phyloP scores from a whole-genome alignment of 2,888 invertebrate species.

The Nebria salina region DNA sequence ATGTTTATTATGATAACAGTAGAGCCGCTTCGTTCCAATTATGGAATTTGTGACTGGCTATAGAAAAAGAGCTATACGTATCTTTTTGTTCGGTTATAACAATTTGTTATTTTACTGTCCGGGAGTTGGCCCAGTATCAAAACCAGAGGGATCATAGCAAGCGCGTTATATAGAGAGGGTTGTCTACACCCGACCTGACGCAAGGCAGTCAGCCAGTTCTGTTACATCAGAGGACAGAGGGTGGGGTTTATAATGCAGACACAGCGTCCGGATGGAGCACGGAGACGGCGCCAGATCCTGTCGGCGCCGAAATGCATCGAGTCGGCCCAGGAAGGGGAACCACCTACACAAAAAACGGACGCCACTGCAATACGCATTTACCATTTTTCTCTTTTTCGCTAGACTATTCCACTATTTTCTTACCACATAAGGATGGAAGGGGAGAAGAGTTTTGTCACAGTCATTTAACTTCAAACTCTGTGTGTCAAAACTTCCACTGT shows the following conservation, averaged over 20 bases:
- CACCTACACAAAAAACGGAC: slow-evolving; percentile 22
- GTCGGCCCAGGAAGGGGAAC: slow-evolving; percentile 21
- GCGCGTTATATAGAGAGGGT: not conserved
- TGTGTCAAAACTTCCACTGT: no score
- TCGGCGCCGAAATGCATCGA: slow-evolving; percentile 31
- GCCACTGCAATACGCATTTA: not conserved
- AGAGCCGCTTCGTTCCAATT: slow-evolving; percentile 12
- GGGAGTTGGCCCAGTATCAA: slow-evolving; percentile 45
- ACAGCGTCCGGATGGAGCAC: slow-evolving; percentile 7
- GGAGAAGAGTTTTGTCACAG: no score
- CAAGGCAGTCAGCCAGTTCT: slow-evolving; percentile 2
- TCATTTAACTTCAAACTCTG: no score
- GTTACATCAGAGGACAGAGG: slow-evolving; percentile 5
- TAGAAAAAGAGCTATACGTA: slow-evolving; percentile 45
- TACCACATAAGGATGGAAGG: no score
- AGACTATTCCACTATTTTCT: no score
- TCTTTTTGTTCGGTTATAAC: slow-evolving; percentile 58
- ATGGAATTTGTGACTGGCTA: not conserved
- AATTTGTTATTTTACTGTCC: slow-evolving; percentile 60
- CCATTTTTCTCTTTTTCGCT: no score
- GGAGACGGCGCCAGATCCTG: slow-evolving; percentile 25
- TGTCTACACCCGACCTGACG: slow-evolving; percentile 6
- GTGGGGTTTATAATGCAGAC: slow-evolving; percentile 19
- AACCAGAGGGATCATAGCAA: slow-evolving; percentile 15
- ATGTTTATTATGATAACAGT: no score